Evolutionary conservation across 2,888 invertebrate species (phyloP), one percentile per base, ranked within the genome.

Genomic region (Eubasilissa splendida): DNA sequence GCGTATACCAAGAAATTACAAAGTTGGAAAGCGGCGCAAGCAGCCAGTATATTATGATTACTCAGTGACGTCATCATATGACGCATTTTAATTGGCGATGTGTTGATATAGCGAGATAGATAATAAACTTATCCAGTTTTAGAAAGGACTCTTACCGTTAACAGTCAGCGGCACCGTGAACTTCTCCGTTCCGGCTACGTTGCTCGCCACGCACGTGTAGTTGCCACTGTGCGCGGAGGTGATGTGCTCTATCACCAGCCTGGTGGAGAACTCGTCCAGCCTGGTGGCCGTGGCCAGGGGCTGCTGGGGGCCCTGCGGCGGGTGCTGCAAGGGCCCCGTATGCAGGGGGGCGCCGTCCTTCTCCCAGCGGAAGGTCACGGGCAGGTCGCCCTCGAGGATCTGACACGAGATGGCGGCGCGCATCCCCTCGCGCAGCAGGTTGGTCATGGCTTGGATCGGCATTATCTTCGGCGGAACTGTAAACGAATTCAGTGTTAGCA

Each of bases 301-400:
- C 59, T 90, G 88, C 82, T 83, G 60, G 4, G 71, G 63, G 76
- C 90, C 85, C 4, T 89, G 89, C 80, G 89, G 88, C 54, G 90
- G 90, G 83, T 88, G 90, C 56, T 90, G 87, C 80, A 83, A 59
- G 11, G 78, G 77, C 7, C 93, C 92, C 85, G 92, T 92, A 84
- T 93, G 92, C 85, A 96, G 93, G 5, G 94, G 92, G 86, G 95
- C 95, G 70, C 94, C 96, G 87, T 97, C 96, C 88, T 97, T 94
- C 86, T 96, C 96, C 97, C 97, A 98, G 77, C 95, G 93, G 89
- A 98, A 96, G 84, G 94, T 95, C 85, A 98, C 95, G 71, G 98
- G 98, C 85, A 96, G 92, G 90, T 98, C 97, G 33, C 98, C 97
- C 89, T 97, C 96, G 87, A 96, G 92, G 87, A 97, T 96, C 89